phyloP scores from a whole-genome alignment of 2,888 invertebrate species.

The Cheiracanthium punctorium region DNA sequence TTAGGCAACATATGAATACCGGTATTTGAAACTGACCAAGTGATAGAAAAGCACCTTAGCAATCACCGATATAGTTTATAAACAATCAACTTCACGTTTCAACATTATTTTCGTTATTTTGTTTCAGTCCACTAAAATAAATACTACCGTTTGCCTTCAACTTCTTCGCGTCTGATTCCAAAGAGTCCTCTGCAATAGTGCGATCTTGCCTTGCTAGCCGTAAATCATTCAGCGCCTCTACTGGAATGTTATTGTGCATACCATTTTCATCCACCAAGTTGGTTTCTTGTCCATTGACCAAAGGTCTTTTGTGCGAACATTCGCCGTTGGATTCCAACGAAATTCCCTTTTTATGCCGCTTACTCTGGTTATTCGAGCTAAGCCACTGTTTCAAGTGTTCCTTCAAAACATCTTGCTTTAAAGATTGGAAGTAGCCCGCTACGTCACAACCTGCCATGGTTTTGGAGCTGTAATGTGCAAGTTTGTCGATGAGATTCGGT shows the following conservation, averaged over 20 bases:
- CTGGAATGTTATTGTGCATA: background rate
- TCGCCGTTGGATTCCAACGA: conserved; percentile 39
- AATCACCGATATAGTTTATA: background rate
- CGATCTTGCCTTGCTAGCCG: background rate
- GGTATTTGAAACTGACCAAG: background rate
- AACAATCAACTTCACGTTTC: background rate
- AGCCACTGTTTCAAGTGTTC: conserved; percentile 58
- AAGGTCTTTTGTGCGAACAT: conserved; percentile 41
- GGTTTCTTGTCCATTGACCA: conserved; percentile 34
- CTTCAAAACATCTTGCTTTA: conserved; percentile 58
- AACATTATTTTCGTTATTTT: background rate
- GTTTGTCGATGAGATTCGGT: conserved; percentile 59
- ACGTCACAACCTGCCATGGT: conserved; percentile 60
- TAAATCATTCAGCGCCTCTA: background rate
- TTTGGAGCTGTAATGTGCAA: conserved; percentile 57
- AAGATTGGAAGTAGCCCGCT: conserved; percentile 56
- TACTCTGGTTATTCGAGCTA: conserved; percentile 30
- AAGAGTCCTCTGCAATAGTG: background rate
- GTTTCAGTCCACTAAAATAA: background rate
- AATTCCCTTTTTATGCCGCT: conserved; percentile 35
- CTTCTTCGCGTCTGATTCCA: background rate
- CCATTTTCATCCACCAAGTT: background rate
- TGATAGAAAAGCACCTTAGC: background rate
- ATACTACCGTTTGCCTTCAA: background rate
- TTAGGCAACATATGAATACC: background rate